A percentile compares a stretch with the other conserved stretches of the same genome.
These are phyloP conservation scores for Coecobrya sp. DNA, from an alignment of 2,888 invertebrate species.

Conservation along the genomic window DNA sequence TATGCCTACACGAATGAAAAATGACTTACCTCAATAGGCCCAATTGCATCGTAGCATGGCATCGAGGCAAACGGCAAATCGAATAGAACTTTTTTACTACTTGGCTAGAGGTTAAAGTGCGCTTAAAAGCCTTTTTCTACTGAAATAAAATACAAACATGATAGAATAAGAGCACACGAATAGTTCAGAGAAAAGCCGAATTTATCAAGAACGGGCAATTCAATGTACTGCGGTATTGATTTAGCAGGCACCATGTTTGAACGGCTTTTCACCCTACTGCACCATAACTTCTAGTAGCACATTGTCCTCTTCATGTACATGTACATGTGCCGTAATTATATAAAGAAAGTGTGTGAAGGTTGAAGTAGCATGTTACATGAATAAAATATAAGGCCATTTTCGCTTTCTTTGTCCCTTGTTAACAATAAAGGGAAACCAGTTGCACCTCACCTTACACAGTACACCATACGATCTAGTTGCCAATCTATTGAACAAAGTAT, in stretches of 20 bases:
- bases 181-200: background rate
- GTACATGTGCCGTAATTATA: slow-evolving; percentile 29
- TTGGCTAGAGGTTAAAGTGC: background rate
- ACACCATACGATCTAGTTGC: background rate
- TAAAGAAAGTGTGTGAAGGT: slow-evolving; percentile 26
- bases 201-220: slow-evolving; percentile 6
- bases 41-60: background rate
- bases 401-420: slow-evolving; percentile 59
- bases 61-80: background rate
- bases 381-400: slow-evolving; percentile 48
- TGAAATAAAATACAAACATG: background rate
- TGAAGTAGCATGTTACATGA: slow-evolving; percentile 23
- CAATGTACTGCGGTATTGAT: slow-evolving; percentile 39
- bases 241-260: slow-evolving; percentile 10
- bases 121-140: background rate
- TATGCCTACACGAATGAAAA: background rate
- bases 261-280: background rate
- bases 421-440: slow-evolving; percentile 70
- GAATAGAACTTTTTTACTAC: background rate
- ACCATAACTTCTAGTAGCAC: background rate
- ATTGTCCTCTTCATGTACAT: background rate
- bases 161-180: background rate
- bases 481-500: background rate
- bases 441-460: slow-evolving; percentile 8
- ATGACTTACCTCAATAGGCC: background rate